Evolutionary conservation across 2,888 invertebrate genomes (phyloP), one percentile per base, ranked within the genome.

Genomic region (Synanthedon andrenaeformis): DNA sequence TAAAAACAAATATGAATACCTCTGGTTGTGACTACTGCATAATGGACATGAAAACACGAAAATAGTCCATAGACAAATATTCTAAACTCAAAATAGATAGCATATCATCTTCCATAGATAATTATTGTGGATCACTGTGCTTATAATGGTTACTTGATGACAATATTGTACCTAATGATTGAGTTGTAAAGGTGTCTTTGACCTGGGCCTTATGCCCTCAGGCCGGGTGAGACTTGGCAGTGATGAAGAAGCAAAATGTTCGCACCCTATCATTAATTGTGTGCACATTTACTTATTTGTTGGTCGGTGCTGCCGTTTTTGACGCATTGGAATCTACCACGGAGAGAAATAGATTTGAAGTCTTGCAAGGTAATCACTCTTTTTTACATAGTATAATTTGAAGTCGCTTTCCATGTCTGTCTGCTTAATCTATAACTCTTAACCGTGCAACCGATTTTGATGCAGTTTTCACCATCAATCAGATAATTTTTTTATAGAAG

Each of bases 191-290:
- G 66, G 67, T 65, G 67, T 63, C 56, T 62, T 60, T 61, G 57
- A 60, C 59, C 58, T 59, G 80, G 82, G 82, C 77, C 72, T 64
- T 67, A 69, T 53, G 65, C 82, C 82, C 81, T 75, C 67, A 71
- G 75, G 78, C 77, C 74, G 74, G 74, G 72, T 73, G 69, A 65
- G 70, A 78, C 74, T 81, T 66, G 82, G 84, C 79, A 86, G 86
- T 84, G 78, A 99, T 99, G 99, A 99, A 99, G 96, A 98, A 98
- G 92, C 99, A 99, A 94, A 99, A 99, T 95, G 98, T 99, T 88
- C 97, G 99, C 91, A 99, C 99, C 89, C 91, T 99, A 91, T 98
- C 98, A 78, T 94, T 99, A 90, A 99, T 99, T 90, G 98, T 99
- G 91, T 98, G 98, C 92, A 99, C 99, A 88, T 97, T 99, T 91